phyloP scores from a whole-genome alignment of 2,888 invertebrate species.

The Ormyrus pomaceus region DNA sequence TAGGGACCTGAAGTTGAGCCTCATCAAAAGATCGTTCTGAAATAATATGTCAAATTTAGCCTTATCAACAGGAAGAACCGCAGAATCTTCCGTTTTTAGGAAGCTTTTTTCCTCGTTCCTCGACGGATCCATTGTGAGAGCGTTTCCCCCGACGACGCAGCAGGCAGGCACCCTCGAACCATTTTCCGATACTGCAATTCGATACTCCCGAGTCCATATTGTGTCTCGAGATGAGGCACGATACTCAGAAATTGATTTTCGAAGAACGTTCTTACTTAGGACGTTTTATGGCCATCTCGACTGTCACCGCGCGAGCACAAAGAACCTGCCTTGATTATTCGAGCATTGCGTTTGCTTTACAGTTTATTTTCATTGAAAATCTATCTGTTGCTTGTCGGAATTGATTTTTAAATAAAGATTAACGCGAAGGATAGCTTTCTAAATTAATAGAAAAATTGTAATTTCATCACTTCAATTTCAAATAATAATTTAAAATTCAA shows the following conservation, averaged over 20 bases:
- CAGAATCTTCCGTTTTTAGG: neutral
- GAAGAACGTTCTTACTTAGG: conserved; percentile 10
- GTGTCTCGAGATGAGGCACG: conserved; percentile 26
- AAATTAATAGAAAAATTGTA: too few relatives aligned
- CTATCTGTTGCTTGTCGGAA: too few relatives aligned
- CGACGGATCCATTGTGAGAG: conserved; percentile 6
- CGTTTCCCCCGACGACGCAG: neutral
- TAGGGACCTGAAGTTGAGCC: neutral
- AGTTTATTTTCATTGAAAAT: too few relatives aligned
- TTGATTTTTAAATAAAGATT: too few relatives aligned
- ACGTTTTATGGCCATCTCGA: conserved; percentile 35
- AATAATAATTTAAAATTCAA: too few relatives aligned
- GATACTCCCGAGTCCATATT: conserved; percentile 32
- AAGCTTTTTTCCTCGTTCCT: neutral
- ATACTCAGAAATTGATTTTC: conserved; percentile 46
- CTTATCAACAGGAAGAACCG: conserved; percentile 18
- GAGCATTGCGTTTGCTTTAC: too few relatives aligned
- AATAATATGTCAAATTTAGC: conserved; percentile 26
- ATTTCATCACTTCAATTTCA: too few relatives aligned
- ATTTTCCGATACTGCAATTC: conserved; percentile 50
- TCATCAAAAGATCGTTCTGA: conserved; percentile 16
- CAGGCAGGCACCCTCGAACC: conserved; percentile 10
- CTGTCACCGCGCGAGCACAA: conserved; percentile 17
- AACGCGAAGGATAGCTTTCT: too few relatives aligned
- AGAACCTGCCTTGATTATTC: neutral